Evolutionary conservation across 2,888 invertebrate species (phyloP).

Genomic region (Tipula helvola): DNA sequence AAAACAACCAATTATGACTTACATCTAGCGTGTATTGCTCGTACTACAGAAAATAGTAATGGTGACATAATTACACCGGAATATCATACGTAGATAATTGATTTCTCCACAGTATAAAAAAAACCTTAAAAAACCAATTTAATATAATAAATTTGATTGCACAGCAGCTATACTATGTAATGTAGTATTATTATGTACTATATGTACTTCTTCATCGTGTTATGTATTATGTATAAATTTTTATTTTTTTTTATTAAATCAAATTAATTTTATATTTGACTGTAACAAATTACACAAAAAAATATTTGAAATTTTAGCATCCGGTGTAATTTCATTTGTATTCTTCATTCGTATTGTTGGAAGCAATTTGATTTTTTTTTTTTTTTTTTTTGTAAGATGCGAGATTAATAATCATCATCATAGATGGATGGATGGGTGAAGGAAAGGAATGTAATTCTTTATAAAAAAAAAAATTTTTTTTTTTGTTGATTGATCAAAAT

Average conservation of each 20-base stretch:
- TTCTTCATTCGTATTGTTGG: not conserved
- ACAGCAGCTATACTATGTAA: not conserved
- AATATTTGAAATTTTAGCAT: not conserved
- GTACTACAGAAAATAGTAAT: too few relatives aligned
- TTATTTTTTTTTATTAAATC: not conserved
- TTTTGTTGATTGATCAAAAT: not conserved
- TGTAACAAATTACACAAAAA: not conserved
- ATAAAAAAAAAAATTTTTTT: not conserved
- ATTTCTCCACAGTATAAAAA: not conserved
- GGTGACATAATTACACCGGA: not conserved
- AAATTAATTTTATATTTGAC: slow-evolving; percentile 4
- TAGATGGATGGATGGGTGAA: not conserved
- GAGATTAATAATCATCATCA: not conserved
- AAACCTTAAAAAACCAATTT: not conserved
- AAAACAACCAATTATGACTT: too few relatives aligned
- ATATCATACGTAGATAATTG: not conserved
- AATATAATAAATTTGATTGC: not conserved
- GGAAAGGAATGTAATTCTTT: not conserved
- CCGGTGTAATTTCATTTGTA: not conserved
- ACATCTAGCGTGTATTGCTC: too few relatives aligned
- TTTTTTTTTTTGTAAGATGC: not conserved
- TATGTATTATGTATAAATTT: not conserved
- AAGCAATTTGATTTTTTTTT: not conserved
- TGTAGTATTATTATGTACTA: not conserved
- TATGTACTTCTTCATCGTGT: not conserved